phyloP scores from a whole-genome alignment of 2,113 vertebrate genomes.

The Falco punctatus region DNA sequence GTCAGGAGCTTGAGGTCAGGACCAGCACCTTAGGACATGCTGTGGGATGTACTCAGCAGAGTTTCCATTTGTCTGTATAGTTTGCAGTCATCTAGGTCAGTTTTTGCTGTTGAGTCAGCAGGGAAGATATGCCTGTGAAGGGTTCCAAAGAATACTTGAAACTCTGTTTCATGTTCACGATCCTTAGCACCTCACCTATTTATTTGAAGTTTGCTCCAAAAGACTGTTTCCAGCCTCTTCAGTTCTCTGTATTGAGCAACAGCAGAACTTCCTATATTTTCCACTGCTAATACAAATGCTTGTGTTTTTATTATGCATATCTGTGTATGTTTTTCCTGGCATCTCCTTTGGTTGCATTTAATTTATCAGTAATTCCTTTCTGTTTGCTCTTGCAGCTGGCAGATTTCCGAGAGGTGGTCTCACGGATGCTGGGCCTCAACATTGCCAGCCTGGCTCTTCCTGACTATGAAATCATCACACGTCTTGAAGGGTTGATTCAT shows the following conservation, averaged over 20 bases:
- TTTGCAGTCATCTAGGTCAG: neutral
- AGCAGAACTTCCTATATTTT: neutral
- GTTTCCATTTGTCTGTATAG: neutral
- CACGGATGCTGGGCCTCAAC: constrained; percentile 81
- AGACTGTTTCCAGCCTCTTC: neutral
- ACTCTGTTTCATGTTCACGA: neutral
- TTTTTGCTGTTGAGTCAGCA: neutral
- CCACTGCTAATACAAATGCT: neutral
- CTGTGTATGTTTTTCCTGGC: neutral
- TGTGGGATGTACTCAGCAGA: neutral
- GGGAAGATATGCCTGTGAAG: neutral
- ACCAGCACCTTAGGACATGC: neutral
- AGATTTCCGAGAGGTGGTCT: constrained; percentile 85
- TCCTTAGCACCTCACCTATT: neutral
- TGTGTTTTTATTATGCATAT: neutral
- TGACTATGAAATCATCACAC: constrained; percentile 86
- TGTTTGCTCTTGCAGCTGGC: constrained; percentile 76
- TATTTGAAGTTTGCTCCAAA: neutral
- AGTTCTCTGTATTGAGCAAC: neutral
- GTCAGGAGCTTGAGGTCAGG: neutral
- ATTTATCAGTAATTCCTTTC: neutral
- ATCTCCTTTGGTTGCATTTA: neutral
- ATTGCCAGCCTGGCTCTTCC: constrained; percentile 71
- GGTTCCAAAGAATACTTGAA: neutral
- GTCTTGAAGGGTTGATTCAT: constrained; percentile 82